Base-by-base conservation (phyloP, 1,140 invertebrate genomes). In the Drosophila varians region DNA sequence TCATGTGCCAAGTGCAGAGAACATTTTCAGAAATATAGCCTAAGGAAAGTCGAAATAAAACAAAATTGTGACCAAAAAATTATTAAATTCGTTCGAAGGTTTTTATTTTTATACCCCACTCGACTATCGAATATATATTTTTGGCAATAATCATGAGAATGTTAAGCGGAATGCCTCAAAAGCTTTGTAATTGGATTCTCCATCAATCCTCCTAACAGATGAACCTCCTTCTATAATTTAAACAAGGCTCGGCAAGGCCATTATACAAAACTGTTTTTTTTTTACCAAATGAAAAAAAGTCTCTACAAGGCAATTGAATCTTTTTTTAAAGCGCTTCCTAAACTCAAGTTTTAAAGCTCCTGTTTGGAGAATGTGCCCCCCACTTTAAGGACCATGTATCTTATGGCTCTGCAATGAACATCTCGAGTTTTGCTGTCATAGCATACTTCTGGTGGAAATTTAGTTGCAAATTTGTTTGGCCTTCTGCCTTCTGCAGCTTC, bases 401-500 rank as follows among this genome's bases (percentile, higher is more conserved):
- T 43, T 51, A 46, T 31, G 58, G 58, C 25, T 4, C 45, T 61
- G 43, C 57, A 51, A 25, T 7, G n/a, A 38, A 31, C 43, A 49
- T 40, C 61, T 51, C 68, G 54, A 71, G 68, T 72, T 61, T 19
- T 71, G 62, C 70, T 78, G 74, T 64, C 75, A 62, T 62, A 61
- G 69, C 58, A 70, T 47, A 71, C 62, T 82, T 77, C 46, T 68
- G 46, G 45, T 42, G 64, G 65, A 74, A 68, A 78, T 82, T 82
- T 78, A 83, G 74, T 84, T 61, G 58, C 75, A 84, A 78, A 79
- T 79, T 83, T 58, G 54, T 72, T 83, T 84, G 52, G 52, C 52
- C 49, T 64, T 82, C 77, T 42, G 62, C 60, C 57, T 28, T 40
- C 31, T 43, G 62, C 57, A 19, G 25, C 34, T 18, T 14, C 14